Conservation (phyloP, 2,888 invertebrate genomes). For the Homarus gammarus region DNA sequence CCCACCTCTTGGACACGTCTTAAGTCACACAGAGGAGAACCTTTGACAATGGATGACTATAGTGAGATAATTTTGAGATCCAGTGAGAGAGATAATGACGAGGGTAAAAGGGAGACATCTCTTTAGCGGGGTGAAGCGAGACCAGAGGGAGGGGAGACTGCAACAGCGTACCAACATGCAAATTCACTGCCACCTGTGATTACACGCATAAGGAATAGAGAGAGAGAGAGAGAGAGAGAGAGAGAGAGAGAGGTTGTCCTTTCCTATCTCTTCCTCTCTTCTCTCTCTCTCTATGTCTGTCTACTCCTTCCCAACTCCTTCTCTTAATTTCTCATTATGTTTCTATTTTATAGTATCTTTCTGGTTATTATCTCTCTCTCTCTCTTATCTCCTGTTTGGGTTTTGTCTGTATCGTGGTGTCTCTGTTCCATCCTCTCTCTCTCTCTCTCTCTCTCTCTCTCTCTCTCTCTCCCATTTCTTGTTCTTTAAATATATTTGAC, state of each 20-base stretch:
- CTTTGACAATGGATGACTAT: no score
- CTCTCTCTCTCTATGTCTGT: neutral
- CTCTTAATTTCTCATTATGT: no score
- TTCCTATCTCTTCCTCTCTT: neutral
- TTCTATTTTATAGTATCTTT: no score
- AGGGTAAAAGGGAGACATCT: no score
- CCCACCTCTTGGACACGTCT: no score
- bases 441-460: constrained; percentile 37
- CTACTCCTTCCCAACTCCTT: no score
- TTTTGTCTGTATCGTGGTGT: neutral
- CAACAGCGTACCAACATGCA: neutral
- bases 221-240: no score
- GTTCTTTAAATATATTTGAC: neutral
- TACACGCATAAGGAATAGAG: neutral
- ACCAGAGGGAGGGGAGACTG: neutral
- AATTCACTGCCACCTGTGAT: neutral
- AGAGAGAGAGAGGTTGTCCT: neutral
- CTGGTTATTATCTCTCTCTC: neutral
- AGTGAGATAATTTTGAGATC: no score
- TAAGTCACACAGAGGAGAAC: no score
- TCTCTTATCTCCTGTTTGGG: neutral
- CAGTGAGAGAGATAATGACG: no score
- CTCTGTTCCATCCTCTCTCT: constrained; percentile 27
- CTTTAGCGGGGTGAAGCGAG: neutral
- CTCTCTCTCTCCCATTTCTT: constrained; percentile 9